phyloP scores from a whole-genome alignment of 2,797 vertebrate species.

The Hipposideros larvatus region DNA sequence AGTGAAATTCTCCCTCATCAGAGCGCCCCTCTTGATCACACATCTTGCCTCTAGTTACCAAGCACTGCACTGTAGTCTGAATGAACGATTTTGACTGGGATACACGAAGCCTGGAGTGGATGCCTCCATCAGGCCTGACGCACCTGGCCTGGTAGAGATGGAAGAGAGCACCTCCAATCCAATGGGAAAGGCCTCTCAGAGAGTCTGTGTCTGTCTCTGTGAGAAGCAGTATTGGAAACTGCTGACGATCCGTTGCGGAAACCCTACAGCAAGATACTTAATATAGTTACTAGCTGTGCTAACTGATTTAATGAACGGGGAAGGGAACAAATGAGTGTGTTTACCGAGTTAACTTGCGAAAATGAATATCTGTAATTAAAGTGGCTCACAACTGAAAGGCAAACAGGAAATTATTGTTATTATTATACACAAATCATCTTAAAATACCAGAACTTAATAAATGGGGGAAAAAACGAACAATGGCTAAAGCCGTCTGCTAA shows the following conservation, averaged over 20 bases:
- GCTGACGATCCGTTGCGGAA: slow-evolving; percentile 58
- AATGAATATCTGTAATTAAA: slow-evolving; percentile 81
- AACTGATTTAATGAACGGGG: slow-evolving; percentile 74
- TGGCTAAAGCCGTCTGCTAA: slow-evolving; percentile 82
- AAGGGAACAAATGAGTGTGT: neutral
- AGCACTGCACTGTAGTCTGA: neutral
- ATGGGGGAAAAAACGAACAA: slow-evolving; percentile 67
- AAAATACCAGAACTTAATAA: slow-evolving; percentile 80
- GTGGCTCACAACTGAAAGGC: slow-evolving; percentile 72
- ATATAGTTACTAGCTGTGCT: slow-evolving; percentile 72
- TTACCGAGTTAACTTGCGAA: slow-evolving; percentile 73
- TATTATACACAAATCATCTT: slow-evolving; percentile 78
- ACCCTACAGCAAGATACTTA: slow-evolving; percentile 67
- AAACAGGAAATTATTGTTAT: slow-evolving; percentile 79
- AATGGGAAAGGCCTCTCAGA: neutral
- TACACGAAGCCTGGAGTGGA: neutral
- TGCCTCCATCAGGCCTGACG: rapidly evolving
- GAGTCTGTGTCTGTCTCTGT: slow-evolving; percentile 6
- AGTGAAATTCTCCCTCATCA: neutral
- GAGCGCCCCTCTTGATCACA: neutral
- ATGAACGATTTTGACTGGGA: neutral
- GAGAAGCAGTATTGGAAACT: slow-evolving; percentile 60
- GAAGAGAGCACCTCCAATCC: neutral
- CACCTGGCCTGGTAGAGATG: neutral
- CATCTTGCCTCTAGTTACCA: neutral